Evolutionary conservation across 2,888 invertebrate species (phyloP), one percentile per base, ranked within the genome.

Genomic region (Drosophila anomelani): DNA sequence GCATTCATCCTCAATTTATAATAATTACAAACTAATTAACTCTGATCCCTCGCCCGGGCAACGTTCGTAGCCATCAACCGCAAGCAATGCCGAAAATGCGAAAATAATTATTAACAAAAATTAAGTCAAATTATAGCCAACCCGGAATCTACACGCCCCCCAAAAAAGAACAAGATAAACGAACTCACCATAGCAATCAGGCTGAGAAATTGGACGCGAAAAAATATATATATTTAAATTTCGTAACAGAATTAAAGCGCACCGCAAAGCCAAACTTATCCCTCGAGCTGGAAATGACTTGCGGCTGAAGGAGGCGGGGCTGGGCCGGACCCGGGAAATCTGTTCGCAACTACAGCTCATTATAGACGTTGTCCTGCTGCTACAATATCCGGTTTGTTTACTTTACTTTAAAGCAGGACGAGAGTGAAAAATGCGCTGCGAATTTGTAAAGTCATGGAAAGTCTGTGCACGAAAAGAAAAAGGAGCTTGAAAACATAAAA

Each of bases 1-100:
- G 81, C 86, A 89, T 83, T 85, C 85, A 82, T 86, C 85, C 82
- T 76, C 80, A 88, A 90, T 90, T 90, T 90, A 87, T 88, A 89
- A 85, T 85, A 90, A 90, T 90, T 90, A 88, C 90, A 86, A 87
- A 90, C 88, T 90, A 90, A 90, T 90, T 90, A 90, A 89, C 89
- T 90, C 78, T 75, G 87, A 82, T 81, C 78, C 85, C 83, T 64
- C 46, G 79, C 69, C 85, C 75, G 76, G 88, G 85, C 89, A 81
- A 77, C 81, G 57, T 47, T 34, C 68, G 64, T 26, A 32, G 54
- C 58, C 46, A 62, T 56, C 77, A 77, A 82, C 82, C 85, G 60
- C 88, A 80, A 79, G 77, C 71, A 82, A 84, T 78, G 75, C 87
- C 59, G 60, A 86, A 86, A 86, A 88, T 86, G 79, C 77, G 79